These are phyloP conservation scores for Microcaecilia unicolor DNA, from an alignment of 2,797 vertebrate genomes.

Conservation along the genomic window DNA sequence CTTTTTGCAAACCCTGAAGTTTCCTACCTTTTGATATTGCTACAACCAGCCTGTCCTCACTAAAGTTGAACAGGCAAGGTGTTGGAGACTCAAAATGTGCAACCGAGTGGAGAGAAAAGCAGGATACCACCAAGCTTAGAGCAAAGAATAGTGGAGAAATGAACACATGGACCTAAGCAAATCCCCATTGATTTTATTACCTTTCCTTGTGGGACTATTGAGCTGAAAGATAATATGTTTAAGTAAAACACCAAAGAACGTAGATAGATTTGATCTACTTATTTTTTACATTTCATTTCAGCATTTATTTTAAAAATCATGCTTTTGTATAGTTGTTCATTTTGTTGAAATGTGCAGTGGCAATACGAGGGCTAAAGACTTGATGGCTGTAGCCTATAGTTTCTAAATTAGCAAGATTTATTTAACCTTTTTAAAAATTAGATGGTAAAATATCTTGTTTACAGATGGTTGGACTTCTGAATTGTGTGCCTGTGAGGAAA, in stretches of 20 bases:
- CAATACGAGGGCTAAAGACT: slow-evolving; percentile 39
- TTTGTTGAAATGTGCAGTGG: slow-evolving; percentile 35
- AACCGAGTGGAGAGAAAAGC: too few relatives aligned
- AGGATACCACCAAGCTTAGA: too few relatives aligned
- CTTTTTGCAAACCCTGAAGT: not conserved
- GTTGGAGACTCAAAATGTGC: too few relatives aligned
- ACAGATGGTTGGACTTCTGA: slow-evolving; percentile 33
- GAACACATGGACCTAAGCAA: slow-evolving; percentile 1
- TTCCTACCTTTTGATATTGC: too few relatives aligned
- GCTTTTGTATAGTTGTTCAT: slow-evolving; percentile 35
- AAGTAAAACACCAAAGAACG: slow-evolving; percentile 25
- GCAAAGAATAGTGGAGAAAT: not conserved
- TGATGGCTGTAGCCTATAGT: slow-evolving; percentile 41
- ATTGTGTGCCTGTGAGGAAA: slow-evolving; percentile 36
- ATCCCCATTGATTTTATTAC: slow-evolving; percentile 1
- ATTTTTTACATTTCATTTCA: too few relatives aligned
- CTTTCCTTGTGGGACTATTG: slow-evolving; percentile 17
- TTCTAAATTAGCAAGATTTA: slow-evolving; percentile 34
- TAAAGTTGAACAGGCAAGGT: too few relatives aligned
- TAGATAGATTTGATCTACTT: slow-evolving; percentile 3
- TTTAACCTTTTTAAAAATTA: slow-evolving; percentile 10
- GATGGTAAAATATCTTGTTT: slow-evolving; percentile 26
- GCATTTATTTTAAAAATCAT: slow-evolving; percentile 55
- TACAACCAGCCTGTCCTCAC: too few relatives aligned
- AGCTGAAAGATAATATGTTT: slow-evolving; percentile 12